Evolutionary conservation across 2,797 vertebrate genomes (phyloP).

Genomic region (Xenopus petersii): DNA sequence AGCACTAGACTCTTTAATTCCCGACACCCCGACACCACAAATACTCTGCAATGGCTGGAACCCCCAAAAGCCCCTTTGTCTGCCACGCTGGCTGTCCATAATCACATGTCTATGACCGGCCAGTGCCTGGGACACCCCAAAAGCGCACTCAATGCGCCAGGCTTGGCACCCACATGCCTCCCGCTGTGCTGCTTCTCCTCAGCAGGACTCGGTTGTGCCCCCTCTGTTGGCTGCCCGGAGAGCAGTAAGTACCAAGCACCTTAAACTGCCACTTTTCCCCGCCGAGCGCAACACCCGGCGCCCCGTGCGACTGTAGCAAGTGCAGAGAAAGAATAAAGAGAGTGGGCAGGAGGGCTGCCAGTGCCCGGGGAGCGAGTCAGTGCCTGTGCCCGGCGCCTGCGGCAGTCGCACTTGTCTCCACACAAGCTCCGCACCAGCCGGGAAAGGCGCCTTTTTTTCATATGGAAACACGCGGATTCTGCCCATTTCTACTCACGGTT

Average conservation of each 20-base stretch:
- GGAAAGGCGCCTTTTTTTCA: conserved; percentile 73
- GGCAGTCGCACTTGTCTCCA: not conserved
- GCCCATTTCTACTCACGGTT: conserved; percentile 93
- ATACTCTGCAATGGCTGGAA: too few relatives aligned
- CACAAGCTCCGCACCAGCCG: conserved; percentile 49
- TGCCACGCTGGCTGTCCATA: too few relatives aligned
- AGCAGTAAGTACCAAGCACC: too few relatives aligned
- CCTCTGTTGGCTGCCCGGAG: too few relatives aligned
- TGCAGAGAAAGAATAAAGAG: not conserved
- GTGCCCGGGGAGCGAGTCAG: conserved; percentile 43
- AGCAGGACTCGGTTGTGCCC: too few relatives aligned
- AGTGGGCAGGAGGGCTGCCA: not conserved
- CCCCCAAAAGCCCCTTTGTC: too few relatives aligned
- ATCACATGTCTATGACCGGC: not conserved
- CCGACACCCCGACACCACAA: too few relatives aligned
- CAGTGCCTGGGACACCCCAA: not conserved
- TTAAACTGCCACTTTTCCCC: not conserved
- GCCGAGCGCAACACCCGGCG: not conserved
- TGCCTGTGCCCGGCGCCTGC: not conserved
- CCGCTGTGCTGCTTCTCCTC: not conserved
- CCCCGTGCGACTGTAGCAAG: not conserved
- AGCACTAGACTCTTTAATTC: too few relatives aligned
- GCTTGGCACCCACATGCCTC: not conserved
- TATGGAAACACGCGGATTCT: conserved; percentile 74
- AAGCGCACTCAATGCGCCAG: too few relatives aligned